Conservation (phyloP, 2,113 vertebrate genomes). For the Cisticola juncidis region DNA sequence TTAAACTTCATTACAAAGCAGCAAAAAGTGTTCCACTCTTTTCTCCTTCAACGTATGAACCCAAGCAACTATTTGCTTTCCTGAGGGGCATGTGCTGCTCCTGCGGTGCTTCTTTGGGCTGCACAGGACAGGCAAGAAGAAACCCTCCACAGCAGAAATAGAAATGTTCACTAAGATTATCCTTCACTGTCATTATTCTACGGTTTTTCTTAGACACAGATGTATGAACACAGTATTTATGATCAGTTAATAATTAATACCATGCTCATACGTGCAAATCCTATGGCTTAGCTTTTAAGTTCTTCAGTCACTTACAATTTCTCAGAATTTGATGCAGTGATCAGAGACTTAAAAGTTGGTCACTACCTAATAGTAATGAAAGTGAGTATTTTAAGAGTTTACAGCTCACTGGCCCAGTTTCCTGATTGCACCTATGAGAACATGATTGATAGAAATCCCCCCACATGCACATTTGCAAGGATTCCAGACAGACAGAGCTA, state of each 20-base stretch:
- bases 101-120: neutral
- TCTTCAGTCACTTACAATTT: neutral
- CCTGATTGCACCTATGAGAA: neutral
- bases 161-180: neutral
- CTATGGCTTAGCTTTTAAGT: neutral
- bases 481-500: neutral
- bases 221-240: neutral
- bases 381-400: neutral
- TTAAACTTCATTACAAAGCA: neutral
- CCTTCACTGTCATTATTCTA: neutral
- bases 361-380: neutral
- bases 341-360: neutral
- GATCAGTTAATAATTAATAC: neutral
- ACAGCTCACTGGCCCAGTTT: neutral
- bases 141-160: neutral
- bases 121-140: neutral
- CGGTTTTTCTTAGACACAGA: neutral
- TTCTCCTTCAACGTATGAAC: neutral
- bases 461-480: neutral
- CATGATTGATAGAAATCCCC: neutral
- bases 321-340: neutral
- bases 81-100: rapidly evolving
- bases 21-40: neutral
- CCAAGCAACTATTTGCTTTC: neutral
- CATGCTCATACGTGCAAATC: neutral